Percentiles rank a stretch among this genome's conserved stretches.
Conservation (phyloP, 2,797 vertebrate species). For the Xerus rutilus region DNA sequence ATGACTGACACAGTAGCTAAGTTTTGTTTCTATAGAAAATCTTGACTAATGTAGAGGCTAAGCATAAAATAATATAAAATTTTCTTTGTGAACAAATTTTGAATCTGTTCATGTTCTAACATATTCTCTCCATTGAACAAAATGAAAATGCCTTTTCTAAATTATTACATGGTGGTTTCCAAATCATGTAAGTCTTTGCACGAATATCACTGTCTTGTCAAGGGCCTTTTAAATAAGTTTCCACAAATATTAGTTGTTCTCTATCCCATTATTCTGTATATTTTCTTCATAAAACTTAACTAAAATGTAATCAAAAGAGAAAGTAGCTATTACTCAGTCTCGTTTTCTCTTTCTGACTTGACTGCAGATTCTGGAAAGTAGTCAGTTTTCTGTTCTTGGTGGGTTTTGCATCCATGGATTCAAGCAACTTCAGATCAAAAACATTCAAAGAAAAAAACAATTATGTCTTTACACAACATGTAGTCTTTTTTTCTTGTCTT, state of each 20-base stretch:
- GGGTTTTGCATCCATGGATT: not conserved
- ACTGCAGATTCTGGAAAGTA: not conserved
- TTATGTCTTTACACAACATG: not conserved
- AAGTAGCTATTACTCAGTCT: not conserved
- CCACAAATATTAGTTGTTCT: not conserved
- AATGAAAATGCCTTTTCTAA: not conserved
- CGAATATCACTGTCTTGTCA: not conserved
- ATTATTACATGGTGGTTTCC: not conserved
- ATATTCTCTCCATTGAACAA: not conserved
- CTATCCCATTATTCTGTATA: not conserved
- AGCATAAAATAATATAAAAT: not conserved
- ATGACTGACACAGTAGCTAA: not conserved
- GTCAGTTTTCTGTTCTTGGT: not conserved
- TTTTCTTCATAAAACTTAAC: not conserved
- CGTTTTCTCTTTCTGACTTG: not conserved
- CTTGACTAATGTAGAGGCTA: not conserved
- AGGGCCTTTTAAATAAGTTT: not conserved
- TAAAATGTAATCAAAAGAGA: not conserved
- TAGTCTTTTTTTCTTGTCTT: not conserved
- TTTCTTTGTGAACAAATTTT: slow-evolving; percentile 1
- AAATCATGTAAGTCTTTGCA: not conserved
- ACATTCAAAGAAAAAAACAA: not conserved
- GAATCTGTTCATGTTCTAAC: not conserved
- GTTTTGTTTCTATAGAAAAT: not conserved
- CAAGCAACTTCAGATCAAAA: not conserved